A percentile compares a stretch with the other conserved stretches of the same genome.
Conservation (phyloP, 2,113 vertebrate species). For the Nothoprocta pentlandii region DNA sequence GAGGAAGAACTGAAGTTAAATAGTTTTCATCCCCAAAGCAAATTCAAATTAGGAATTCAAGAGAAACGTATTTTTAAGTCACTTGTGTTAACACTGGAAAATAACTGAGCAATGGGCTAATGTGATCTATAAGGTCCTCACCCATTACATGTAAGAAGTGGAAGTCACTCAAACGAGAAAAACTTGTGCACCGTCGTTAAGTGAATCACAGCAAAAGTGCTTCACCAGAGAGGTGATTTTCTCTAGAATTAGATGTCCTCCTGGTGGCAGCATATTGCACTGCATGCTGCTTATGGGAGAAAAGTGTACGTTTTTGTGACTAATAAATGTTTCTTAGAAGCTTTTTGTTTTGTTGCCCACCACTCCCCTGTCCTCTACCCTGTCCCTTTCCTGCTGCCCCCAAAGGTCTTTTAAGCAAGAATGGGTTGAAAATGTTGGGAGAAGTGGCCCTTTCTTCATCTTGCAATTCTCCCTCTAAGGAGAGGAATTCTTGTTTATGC, state of each 20-base stretch:
- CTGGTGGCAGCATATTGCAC: slow-evolving; percentile 12
- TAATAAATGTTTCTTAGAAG: neutral
- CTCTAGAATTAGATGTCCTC: slow-evolving; percentile 24
- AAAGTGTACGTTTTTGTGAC: neutral
- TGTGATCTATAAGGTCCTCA: neutral
- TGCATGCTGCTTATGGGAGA: neutral
- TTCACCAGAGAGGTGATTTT: neutral
- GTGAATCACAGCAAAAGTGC: neutral
- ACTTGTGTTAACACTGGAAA: neutral
- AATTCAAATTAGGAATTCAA: neutral
- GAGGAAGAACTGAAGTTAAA: neutral
- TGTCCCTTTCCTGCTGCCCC: no score
- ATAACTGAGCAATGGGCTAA: neutral
- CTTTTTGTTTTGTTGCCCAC: neutral
- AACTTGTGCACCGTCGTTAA: neutral
- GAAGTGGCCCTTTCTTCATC: neutral
- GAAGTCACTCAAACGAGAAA: neutral
- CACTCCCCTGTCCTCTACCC: no score
- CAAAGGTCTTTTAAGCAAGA: neutral
- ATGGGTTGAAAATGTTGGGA: neutral
- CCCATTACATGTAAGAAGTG: neutral
- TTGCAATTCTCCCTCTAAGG: neutral
- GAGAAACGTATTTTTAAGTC: neutral
- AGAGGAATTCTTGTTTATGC: neutral
- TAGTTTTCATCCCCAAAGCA: neutral